Evolutionary conservation across 2,113 vertebrate genomes (phyloP).

Genomic region (Carettochelys insculpta): DNA sequence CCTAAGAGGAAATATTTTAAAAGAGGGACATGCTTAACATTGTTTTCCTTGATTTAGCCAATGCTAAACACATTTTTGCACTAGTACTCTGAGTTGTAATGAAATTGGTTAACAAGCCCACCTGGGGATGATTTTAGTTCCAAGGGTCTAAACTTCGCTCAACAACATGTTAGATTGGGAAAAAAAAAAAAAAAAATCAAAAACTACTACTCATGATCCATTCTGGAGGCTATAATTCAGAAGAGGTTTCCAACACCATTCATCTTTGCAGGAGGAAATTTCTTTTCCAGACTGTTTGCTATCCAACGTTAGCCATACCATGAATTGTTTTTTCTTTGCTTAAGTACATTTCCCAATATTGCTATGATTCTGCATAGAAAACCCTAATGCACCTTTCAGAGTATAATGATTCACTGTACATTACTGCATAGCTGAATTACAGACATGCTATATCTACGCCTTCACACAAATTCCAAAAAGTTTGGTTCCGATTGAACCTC

Average conservation of each 20-base stretch:
- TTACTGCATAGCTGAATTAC: not conserved
- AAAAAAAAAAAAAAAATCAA: too few relatives aligned
- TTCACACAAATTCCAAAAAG: fast-evolving
- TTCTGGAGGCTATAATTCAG: not conserved
- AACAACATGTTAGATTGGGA: not conserved
- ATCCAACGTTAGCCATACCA: not conserved
- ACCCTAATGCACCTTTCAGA: not conserved
- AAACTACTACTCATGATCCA: not conserved
- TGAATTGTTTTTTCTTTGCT: not conserved
- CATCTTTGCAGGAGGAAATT: not conserved
- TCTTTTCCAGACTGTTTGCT: not conserved
- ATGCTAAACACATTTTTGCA: constrained; percentile 5
- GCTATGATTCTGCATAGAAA: not conserved
- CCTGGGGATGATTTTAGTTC: not conserved
- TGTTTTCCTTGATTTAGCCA: not conserved
- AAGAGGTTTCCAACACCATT: not conserved
- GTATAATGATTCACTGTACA: not conserved
- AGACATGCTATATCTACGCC: not conserved
- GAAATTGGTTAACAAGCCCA: not conserved
- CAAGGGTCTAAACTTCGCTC: not conserved
- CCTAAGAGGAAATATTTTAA: too few relatives aligned
- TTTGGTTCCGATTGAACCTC: too few relatives aligned
- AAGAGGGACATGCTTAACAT: too few relatives aligned
- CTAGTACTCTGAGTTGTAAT: not conserved
- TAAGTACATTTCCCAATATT: not conserved